Percentiles rank a stretch among this genome's conserved stretches.
These are phyloP conservation scores for Oncopodura yosiiana DNA, from an alignment of 1,140 invertebrate species.

Conservation along the genomic window DNA sequence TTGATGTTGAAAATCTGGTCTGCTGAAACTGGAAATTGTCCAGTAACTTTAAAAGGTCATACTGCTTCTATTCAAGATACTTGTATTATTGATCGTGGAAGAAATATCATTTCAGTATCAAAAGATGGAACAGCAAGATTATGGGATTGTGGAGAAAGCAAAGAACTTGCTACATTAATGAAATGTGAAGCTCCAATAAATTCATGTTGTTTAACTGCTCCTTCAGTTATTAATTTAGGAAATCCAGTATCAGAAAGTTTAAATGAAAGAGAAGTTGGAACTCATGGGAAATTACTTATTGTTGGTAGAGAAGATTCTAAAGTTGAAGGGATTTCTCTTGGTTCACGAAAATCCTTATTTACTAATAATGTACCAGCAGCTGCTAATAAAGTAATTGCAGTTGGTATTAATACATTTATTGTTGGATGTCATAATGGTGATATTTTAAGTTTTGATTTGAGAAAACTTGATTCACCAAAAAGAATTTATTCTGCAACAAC, in stretches of 20 bases:
- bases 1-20: constrained; percentile 60
- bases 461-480: constrained; percentile 18
- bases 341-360: constrained; percentile 45
- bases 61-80: constrained; percentile 54
- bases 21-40: constrained; percentile 55
- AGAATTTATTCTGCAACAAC: constrained; percentile 16
- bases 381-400: constrained; percentile 45
- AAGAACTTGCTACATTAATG: constrained; percentile 46
- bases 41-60: constrained; percentile 57
- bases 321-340: constrained; percentile 49
- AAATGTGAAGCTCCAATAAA: constrained; percentile 44
- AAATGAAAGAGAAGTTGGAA: constrained; percentile 53
- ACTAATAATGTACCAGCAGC: constrained; percentile 41
- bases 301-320: constrained; percentile 54
- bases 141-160: constrained; percentile 58
- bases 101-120: constrained; percentile 60
- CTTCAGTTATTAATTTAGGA: constrained; percentile 38
- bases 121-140: constrained; percentile 58
- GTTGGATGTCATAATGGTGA: constrained; percentile 47
- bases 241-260: constrained; percentile 36
- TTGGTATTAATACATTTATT: constrained; percentile 40
- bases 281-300: constrained; percentile 52
- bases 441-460: constrained; percentile 37
- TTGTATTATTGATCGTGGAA: constrained; percentile 57
- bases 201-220: constrained; percentile 40